Evolutionary conservation across 64 coral and sea anemone species (phyloP), one percentile per base, ranked within the genome.

Genomic region (Porites australiensis): DNA sequence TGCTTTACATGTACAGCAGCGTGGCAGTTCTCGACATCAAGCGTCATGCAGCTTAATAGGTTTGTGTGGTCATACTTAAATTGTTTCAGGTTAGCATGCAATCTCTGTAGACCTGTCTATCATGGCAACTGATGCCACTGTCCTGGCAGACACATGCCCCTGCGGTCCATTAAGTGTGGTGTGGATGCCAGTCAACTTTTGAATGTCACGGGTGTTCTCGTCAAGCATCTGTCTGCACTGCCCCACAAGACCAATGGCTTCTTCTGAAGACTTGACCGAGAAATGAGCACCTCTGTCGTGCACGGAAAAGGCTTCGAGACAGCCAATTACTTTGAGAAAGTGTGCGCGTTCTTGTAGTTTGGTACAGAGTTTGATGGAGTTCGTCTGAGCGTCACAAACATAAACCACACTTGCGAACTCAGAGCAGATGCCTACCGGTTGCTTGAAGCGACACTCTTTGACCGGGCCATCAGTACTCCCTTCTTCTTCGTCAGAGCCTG

Each of bases 21-120:
- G 14, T 91, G 89, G 14, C 79, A 91, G 62, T 91, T 91, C 58
- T 91, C 79, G n/a, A 82, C 79, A 65, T 91, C 89, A 10, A 91
- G 54, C 19, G 79, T 91, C 89, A 91, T 91, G 49, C 89, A 91
- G 54, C 89, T 91, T 44, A 83, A 74, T 13, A 91, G 50, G 74
- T 91, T 64, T 19, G 46, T 44, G 67, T 74, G 75, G 67, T 80
- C 50, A 47, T 70, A 72, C 51, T 78, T 47, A n/a, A n/a, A n/a
- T n/a, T n/a, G n/a, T 61, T 13, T 4, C 2, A 93, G 47, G 65
- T 57, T 87, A 21, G 14, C 10, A 1, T 23, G 8, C 45, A 86
- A 70, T 77, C 55, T 92, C 75, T 61, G 79, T 48, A 75, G 67
- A 18, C 90, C 90, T 68, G 47, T 92, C 66, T n/a, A 82, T 60